Evolutionary conservation across 30 jellyfish, hydroid and myxozoan species (phyloP), one percentile per base, ranked within the genome.

Genomic region (Hydractinia echinata): DNA sequence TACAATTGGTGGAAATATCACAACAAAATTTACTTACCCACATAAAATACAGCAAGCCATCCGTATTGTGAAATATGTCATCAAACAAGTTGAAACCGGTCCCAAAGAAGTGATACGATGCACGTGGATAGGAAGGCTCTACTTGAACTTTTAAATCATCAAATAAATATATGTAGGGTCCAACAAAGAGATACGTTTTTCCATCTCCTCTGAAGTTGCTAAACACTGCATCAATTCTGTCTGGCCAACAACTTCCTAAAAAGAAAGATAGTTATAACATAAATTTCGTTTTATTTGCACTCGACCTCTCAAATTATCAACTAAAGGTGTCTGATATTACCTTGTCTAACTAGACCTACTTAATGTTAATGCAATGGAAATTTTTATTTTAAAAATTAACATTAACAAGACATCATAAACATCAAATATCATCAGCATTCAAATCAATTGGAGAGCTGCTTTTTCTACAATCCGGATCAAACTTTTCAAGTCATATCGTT

Each of bases 221-320:
- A 61, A 77, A 77, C 7, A 66, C 55, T 19, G 85, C 73, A 15
- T 77, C 74, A 19, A 77, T 77, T 11, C 53, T 60, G 55, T 54
- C 53, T 61, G 85, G 85, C 82, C 55, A 55, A 55, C 85, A 77
- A 48, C 53, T 15, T n/a, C 85, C 85, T 77, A 8, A 19, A 54
- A 64, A 6, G n/a, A n/a, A 64, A 13, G 3, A 7, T 30, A 30
- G 44, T 30, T 30, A 30, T 30, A 30, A 30, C 44, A 30, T 30
- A 30, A 30, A 30, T 30, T 30, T 30, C 2, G 44, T 30, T 30
- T 30, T 30, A 30, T 30, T 30, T 30, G n/a, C n/a, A n/a, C n/a
- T n/a, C n/a, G n/a, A n/a, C n/a, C n/a, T n/a, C n/a, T n/a, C n/a
- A n/a, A n/a, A n/a, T n/a, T n/a, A n/a, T n/a, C n/a, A n/a, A n/a